These are phyloP conservation scores for Tychaedon coryphoeus DNA, from an alignment of 2,113 vertebrate species.

Conservation along the genomic window DNA sequence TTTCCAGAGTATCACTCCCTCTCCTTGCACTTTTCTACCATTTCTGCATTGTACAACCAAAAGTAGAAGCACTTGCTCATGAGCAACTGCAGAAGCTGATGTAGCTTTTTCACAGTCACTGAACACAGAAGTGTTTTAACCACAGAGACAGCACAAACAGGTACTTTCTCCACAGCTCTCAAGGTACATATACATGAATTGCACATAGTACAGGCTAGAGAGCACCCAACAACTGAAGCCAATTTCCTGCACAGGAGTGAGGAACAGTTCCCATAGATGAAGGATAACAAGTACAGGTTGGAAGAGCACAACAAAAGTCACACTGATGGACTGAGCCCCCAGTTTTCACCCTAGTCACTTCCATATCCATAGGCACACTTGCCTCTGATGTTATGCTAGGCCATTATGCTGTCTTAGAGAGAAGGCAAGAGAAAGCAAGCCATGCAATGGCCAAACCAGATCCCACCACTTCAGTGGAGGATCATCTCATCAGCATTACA, in stretches of 20 bases:
- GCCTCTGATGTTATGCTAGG: not conserved
- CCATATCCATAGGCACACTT: not conserved
- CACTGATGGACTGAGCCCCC: not conserved
- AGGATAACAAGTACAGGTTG: rapidly evolving
- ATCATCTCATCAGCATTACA: not conserved
- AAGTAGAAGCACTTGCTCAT: not conserved
- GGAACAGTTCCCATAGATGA: not conserved
- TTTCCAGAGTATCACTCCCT: not conserved
- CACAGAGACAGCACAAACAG: not conserved
- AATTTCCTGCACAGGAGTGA: not conserved
- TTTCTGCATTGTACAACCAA: not conserved
- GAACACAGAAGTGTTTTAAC: not conserved
- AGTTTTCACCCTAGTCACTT: not conserved
- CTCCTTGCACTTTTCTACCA: not conserved
- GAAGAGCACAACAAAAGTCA: not conserved
- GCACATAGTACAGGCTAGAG: not conserved
- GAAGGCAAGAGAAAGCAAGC: not conserved
- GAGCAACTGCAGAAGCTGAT: not conserved
- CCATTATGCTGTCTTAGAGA: not conserved
- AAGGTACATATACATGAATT: rapidly evolving
- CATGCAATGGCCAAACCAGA: not conserved
- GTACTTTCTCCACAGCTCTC: not conserved
- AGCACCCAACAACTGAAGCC: not conserved
- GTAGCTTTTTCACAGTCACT: not conserved
- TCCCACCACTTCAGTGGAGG: not conserved